A percentile compares a stretch with the other conserved stretches of the same genome.
phyloP scores from a whole-genome alignment of 2,797 vertebrate genomes.

The Anabacerthia variegaticeps region DNA sequence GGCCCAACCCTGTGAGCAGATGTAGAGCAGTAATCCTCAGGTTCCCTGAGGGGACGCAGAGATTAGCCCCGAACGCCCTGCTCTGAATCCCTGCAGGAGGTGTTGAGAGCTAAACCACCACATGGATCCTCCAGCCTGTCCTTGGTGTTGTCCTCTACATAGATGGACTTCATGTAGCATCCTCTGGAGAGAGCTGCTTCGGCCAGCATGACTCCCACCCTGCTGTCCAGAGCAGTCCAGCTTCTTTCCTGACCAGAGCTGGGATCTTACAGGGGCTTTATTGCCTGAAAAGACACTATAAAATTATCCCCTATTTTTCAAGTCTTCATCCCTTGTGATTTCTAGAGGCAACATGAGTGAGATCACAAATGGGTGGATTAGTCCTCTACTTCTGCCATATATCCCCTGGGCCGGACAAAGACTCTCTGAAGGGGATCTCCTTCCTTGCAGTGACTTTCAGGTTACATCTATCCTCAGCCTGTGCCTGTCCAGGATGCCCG shows the following conservation, averaged over 20 bases:
- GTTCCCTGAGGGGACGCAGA: neutral
- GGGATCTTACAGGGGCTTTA: neutral
- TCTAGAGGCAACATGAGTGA: neutral
- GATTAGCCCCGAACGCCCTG: constrained; percentile 39
- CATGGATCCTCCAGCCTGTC: neutral
- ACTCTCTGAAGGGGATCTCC: neutral
- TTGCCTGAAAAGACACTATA: neutral
- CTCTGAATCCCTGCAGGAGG: constrained; percentile 29
- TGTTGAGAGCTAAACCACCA: constrained; percentile 29
- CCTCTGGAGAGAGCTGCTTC: neutral
- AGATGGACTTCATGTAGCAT: neutral
- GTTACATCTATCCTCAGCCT: neutral
- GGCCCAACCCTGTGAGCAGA: constrained; percentile 30
- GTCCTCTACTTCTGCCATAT: neutral
- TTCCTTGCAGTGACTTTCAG: neutral
- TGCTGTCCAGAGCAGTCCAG: neutral
- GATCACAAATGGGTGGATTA: neutral
- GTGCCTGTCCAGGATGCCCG: neutral
- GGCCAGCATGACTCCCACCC: neutral
- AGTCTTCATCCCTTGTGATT: neutral
- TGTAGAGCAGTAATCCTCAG: constrained; percentile 6
- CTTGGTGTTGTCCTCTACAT: neutral
- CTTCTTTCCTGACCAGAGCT: neutral
- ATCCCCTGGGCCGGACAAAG: neutral
- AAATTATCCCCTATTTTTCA: neutral